Conservation (phyloP, 2,888 invertebrate genomes). For the Ophion costatus region DNA sequence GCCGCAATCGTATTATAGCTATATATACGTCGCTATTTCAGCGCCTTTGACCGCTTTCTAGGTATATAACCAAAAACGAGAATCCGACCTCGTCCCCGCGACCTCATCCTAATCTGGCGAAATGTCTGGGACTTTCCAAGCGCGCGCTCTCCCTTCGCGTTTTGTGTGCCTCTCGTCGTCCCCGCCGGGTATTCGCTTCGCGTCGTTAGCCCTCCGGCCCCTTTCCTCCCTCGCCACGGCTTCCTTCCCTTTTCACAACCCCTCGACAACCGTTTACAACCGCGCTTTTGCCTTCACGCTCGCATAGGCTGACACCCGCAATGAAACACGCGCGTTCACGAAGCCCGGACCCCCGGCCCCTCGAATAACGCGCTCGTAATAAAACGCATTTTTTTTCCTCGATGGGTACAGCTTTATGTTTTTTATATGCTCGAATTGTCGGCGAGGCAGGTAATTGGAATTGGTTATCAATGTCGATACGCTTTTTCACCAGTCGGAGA, state of each 20-base stretch:
- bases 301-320: slow-evolving; percentile 46
- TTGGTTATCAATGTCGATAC: too few relatives aligned
- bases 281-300: slow-evolving; percentile 59
- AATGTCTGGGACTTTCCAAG: slow-evolving; percentile 53
- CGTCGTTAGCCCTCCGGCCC: slow-evolving; percentile 40
- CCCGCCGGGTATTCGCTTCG: slow-evolving; percentile 41
- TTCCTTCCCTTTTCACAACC: slow-evolving; percentile 28
- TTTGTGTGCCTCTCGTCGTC: slow-evolving; percentile 26
- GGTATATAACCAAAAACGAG: slow-evolving; percentile 51
- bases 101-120: slow-evolving; percentile 65
- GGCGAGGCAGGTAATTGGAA: too few relatives aligned
- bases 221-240: background rate
- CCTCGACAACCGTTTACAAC: slow-evolving; percentile 56
- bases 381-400: slow-evolving; percentile 1
- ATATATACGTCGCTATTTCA: slow-evolving; percentile 30
- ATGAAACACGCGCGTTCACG: slow-evolving; percentile 45
- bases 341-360: background rate
- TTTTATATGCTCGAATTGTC: too few relatives aligned
- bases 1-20: slow-evolving; percentile 5
- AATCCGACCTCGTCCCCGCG: slow-evolving; percentile 61
- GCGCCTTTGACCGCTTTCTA: slow-evolving; percentile 63
- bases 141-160: slow-evolving; percentile 43
- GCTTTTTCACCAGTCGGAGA: too few relatives aligned
- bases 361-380: background rate
- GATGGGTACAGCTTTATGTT: background rate